phyloP scores from a whole-genome alignment of 1,140 invertebrate species.

The Bombus fervidus region DNA sequence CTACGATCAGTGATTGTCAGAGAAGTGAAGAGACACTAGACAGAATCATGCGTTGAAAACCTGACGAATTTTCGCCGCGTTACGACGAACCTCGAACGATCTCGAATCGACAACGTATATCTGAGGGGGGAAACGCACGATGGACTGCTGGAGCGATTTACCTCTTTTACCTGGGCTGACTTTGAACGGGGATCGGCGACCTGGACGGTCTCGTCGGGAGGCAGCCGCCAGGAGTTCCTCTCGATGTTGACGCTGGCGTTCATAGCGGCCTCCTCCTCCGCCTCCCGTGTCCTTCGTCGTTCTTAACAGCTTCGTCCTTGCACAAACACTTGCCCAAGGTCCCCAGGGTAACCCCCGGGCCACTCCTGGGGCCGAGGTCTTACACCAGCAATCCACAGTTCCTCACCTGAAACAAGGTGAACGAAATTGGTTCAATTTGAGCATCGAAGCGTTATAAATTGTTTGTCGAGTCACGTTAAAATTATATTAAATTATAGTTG shows the following conservation, averaged over 20 bases:
- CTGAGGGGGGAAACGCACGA: not conserved
- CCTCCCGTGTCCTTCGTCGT: constrained; percentile 66
- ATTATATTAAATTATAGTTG: not conserved
- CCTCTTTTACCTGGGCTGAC: constrained; percentile 85
- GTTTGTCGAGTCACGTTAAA: not conserved
- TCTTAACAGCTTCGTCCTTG: constrained; percentile 70
- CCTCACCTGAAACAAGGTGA: constrained; percentile 68
- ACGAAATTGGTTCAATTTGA: not conserved
- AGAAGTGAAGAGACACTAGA: not conserved
- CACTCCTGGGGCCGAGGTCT: constrained; percentile 76
- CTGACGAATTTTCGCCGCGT: constrained; percentile 15
- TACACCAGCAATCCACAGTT: constrained; percentile 72
- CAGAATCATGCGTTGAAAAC: constrained; percentile 50
- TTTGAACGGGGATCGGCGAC: constrained; percentile 92
- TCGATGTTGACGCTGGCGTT: constrained; percentile 92
- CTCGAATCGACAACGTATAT: constrained; percentile 7
- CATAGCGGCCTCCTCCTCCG: constrained; percentile 84
- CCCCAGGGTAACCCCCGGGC: constrained; percentile 76
- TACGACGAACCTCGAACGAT: not conserved
- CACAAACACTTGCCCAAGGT: constrained; percentile 69
- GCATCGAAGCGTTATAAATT: not conserved
- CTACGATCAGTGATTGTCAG: not conserved
- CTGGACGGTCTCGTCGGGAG: constrained; percentile 93
- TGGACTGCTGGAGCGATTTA: constrained; percentile 65
- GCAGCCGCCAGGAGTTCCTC: constrained; percentile 92